Percentiles rank a stretch among this genome's conserved stretches.
Conservation (phyloP, 2,113 vertebrate species). For the Antidorcas marsupialis region DNA sequence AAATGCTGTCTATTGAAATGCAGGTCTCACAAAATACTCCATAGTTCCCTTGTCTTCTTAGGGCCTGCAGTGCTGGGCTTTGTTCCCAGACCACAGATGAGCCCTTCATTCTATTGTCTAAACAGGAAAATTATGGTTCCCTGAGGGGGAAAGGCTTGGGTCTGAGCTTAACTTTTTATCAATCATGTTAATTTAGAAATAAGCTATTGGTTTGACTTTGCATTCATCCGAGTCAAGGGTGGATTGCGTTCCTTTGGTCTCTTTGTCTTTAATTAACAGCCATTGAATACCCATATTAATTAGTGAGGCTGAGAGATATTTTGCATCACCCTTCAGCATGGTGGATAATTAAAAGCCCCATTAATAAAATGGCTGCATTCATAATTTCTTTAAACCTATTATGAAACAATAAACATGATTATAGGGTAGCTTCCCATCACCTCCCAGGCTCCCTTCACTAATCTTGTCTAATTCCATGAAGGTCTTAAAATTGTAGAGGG, state of each 20-base stretch:
- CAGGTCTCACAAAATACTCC: slow-evolving; percentile 54
- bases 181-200: slow-evolving; percentile 87
- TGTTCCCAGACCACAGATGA: slow-evolving; percentile 60
- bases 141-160: slow-evolving; percentile 65
- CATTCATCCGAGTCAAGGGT: slow-evolving; percentile 86
- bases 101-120: slow-evolving; percentile 49
- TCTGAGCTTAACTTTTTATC: slow-evolving; percentile 82
- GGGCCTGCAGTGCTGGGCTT: slow-evolving; percentile 46
- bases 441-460: not conserved
- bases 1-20: slow-evolving; percentile 50
- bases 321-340: slow-evolving; percentile 90
- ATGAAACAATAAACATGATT: slow-evolving; percentile 76
- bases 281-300: slow-evolving; percentile 93
- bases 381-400: slow-evolving; percentile 87
- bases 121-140: slow-evolving; percentile 68
- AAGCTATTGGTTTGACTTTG: slow-evolving; percentile 89
- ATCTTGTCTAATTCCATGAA: slow-evolving; percentile 46
- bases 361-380: slow-evolving; percentile 90
- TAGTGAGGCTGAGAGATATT: slow-evolving; percentile 91
- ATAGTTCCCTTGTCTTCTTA: slow-evolving; percentile 23
- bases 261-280: slow-evolving; percentile 96
- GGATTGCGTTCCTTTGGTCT: slow-evolving; percentile 87
- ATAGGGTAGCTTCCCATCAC: slow-evolving; percentile 18
- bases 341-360: slow-evolving; percentile 90
- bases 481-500: slow-evolving; percentile 5